A percentile compares a stretch with the other conserved stretches of the same genome.
phyloP scores from a whole-genome alignment of 2,797 vertebrate genomes.

The Lacerta agilis region DNA sequence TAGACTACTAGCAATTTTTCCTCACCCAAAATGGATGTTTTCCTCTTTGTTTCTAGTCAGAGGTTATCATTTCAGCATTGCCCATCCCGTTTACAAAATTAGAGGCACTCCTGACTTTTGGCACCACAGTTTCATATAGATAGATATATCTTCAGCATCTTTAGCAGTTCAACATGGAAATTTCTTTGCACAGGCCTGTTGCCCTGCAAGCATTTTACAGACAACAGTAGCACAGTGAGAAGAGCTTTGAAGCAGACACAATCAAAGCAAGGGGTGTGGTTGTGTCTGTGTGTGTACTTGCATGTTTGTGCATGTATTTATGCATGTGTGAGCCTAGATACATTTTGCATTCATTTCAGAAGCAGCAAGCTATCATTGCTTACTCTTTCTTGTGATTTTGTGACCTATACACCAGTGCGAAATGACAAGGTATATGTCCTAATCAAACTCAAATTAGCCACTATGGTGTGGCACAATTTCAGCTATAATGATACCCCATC shows the following conservation, averaged over 20 bases:
- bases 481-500: not conserved
- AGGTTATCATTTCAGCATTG: not conserved
- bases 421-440: not conserved
- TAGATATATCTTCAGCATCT: not conserved
- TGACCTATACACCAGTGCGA: not conserved
- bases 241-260: not conserved
- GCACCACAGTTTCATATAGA: not conserved
- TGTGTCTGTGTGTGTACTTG: not conserved
- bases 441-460: not conserved
- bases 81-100: not conserved
- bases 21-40: not conserved
- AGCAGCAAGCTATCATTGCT: not conserved
- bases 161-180: not conserved
- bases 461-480: not conserved
- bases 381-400: not conserved
- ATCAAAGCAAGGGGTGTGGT: accelerated
- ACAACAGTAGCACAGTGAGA: not conserved
- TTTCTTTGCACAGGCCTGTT: not conserved
- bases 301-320: not conserved
- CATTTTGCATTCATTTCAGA: not conserved
- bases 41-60: not conserved
- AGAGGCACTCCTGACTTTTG: not conserved
- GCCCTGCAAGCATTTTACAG: not conserved
- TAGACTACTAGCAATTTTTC: not conserved
- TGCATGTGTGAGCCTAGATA: not conserved